These are phyloP conservation scores for Intellagama lesueurii DNA, from an alignment of 2,797 vertebrate genomes.

Conservation along the genomic window DNA sequence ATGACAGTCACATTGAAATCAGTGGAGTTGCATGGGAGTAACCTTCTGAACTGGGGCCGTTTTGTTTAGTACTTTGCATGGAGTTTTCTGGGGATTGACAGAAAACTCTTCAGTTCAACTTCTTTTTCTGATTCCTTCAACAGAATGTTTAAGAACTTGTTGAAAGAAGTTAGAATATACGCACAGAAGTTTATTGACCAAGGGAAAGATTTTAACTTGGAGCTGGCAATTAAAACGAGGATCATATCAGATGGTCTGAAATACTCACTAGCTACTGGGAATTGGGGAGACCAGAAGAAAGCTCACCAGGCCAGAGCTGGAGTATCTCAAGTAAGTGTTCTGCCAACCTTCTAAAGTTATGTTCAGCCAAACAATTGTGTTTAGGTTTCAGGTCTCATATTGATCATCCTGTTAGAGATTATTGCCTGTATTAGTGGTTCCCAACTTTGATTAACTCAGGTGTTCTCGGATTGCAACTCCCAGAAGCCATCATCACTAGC, in stretches of 20 bases:
- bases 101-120: background rate
- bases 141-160: slow-evolving; percentile 99
- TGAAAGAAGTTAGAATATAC: slow-evolving; percentile 98
- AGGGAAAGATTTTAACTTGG: slow-evolving; percentile 98
- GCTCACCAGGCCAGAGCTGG: slow-evolving; percentile 98
- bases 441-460: no score
- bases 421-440: no score
- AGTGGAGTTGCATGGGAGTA: background rate
- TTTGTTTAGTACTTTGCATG: background rate
- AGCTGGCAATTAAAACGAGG: slow-evolving; percentile 96
- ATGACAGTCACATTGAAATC: background rate
- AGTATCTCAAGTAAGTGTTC: slow-evolving; percentile 89
- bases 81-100: background rate
- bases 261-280: slow-evolving; percentile 96
- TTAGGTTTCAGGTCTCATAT: background rate
- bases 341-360: no score
- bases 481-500: no score
- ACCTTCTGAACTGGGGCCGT: background rate
- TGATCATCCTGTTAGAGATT: background rate
- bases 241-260: slow-evolving; percentile 98
- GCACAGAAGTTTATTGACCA: slow-evolving; percentile 98
- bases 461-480: no score
- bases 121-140: slow-evolving; percentile 22
- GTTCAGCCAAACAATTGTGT: no score
- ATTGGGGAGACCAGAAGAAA: slow-evolving; percentile 99